Evolutionary conservation across 2,888 invertebrate genomes (phyloP), one percentile per base, ranked within the genome.

Genomic region (Morpho helenor): DNA sequence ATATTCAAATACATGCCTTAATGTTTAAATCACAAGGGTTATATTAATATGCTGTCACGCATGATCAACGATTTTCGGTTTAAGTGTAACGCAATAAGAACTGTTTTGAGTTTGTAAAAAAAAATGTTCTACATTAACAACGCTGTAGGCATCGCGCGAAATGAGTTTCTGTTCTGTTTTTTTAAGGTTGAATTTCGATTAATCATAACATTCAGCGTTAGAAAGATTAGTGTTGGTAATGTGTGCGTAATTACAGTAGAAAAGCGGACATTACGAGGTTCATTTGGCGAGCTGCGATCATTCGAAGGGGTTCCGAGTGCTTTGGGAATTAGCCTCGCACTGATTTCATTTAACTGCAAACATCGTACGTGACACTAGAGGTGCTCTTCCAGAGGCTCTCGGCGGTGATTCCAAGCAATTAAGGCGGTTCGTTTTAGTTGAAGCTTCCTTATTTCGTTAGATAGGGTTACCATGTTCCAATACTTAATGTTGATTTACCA

Each of bases 201-300:
- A 67, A 54, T 62, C 61, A 61, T 66, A 66, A 60, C 39, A 63
- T 65, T 61, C 59, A 70, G 66, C 66, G 67, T 70, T 71, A 69
- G 72, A 74, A 74, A 86, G 87, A 87, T 88, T 88, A 87, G 85
- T 83, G 80, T 74, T 76, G 79, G 83, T 87, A 87, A 88, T 87
- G 79, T 79, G 81, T 76, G 77, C 81, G 87, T 88, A 90, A 90
- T 89, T 88, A 87, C 82, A 80, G 84, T 78, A 86, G 87, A 89
- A 89, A 89, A 87, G 85, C 85, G 83, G 85, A 88, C 88, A 85
- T 82, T 75, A 82, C 82, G 77, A 85, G 84, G 85, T 88, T 89
- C 86, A 84, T 88, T 88, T 87, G 76, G 77, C 78, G 77, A 78
- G 80, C 83, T 82, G 84, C 83, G 83, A 80, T 77, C 73, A 77